Conservation (phyloP, 2,888 invertebrate genomes). For the Pocota personata region DNA sequence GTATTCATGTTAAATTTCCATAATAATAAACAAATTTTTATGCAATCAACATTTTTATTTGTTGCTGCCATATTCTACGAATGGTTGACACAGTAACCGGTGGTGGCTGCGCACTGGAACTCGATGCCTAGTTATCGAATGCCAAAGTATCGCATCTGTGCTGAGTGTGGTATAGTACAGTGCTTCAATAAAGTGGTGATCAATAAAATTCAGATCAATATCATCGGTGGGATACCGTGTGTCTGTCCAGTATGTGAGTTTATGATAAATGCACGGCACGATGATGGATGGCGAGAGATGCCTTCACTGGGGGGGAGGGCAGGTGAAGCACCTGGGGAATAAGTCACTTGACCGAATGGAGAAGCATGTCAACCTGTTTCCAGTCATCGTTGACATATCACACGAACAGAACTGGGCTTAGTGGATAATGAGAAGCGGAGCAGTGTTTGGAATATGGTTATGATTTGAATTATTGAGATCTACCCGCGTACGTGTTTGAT, state of each 20-base stretch:
- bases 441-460: conserved; percentile 46
- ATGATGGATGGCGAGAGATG: conserved; percentile 65
- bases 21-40: conserved; percentile 81
- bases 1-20: conserved; percentile 79
- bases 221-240: conserved; percentile 62
- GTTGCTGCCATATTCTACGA: conserved; percentile 65
- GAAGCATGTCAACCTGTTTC: conserved; percentile 34
- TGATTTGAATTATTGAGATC: conserved; percentile 45
- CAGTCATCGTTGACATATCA: conserved; percentile 62
- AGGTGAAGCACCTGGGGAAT: conserved; percentile 28
- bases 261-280: conserved; percentile 60
- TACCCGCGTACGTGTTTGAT: background rate
- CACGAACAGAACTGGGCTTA: background rate
- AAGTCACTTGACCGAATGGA: conserved; percentile 23
- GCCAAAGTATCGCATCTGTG: background rate
- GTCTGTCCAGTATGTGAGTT: conserved; percentile 59
- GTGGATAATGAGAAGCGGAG: conserved; percentile 34
- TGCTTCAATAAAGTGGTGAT: conserved; percentile 51
- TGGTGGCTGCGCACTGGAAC: conserved; percentile 16
- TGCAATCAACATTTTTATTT: conserved; percentile 73
- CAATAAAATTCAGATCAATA: conserved; percentile 74
- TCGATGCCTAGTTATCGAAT: conserved; percentile 37
- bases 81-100: conserved; percentile 63
- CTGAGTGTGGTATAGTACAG: too few relatives aligned
- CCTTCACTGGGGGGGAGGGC: conserved; percentile 14